Evolutionary conservation across 2,888 invertebrate genomes (phyloP).

Genomic region (Coenonympha arcania): DNA sequence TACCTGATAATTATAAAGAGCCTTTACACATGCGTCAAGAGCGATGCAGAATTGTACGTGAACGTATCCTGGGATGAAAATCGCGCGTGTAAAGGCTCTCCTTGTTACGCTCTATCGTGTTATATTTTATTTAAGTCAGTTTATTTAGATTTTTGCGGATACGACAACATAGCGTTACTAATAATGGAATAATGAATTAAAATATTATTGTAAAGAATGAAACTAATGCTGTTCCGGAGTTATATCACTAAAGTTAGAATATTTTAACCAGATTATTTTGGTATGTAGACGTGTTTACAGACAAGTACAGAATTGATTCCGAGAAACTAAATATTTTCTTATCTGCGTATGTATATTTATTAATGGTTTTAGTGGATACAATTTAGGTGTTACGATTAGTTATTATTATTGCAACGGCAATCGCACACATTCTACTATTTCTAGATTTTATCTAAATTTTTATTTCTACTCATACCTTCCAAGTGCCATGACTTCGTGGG

Average conservation of each 20-base stretch:
- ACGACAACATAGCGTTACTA: constrained; percentile 28
- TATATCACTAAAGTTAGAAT: constrained; percentile 33
- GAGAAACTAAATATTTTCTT: constrained; percentile 54
- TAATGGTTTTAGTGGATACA: constrained; percentile 42
- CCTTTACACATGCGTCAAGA: too few relatives aligned
- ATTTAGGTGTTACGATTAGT: constrained; percentile 18
- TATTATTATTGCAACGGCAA: too few relatives aligned
- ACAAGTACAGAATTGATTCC: constrained; percentile 38
- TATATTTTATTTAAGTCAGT: constrained; percentile 12
- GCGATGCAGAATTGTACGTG: neutral
- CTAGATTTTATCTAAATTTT: too few relatives aligned
- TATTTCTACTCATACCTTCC: too few relatives aligned
- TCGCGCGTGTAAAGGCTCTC: neutral
- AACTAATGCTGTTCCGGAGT: constrained; percentile 36
- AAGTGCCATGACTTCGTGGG: too few relatives aligned
- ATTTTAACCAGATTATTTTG: constrained; percentile 61
- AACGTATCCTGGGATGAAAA: neutral
- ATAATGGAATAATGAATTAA: constrained; percentile 24
- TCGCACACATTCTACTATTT: too few relatives aligned
- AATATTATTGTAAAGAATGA: constrained; percentile 22
- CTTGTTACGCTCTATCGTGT: constrained; percentile 21
- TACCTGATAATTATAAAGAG: too few relatives aligned
- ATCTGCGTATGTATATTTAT: too few relatives aligned
- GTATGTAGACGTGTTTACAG: constrained; percentile 30
- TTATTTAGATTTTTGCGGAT: constrained; percentile 16